phyloP scores from a whole-genome alignment of 2,888 invertebrate genomes.

The Neuroscelio doddi region DNA sequence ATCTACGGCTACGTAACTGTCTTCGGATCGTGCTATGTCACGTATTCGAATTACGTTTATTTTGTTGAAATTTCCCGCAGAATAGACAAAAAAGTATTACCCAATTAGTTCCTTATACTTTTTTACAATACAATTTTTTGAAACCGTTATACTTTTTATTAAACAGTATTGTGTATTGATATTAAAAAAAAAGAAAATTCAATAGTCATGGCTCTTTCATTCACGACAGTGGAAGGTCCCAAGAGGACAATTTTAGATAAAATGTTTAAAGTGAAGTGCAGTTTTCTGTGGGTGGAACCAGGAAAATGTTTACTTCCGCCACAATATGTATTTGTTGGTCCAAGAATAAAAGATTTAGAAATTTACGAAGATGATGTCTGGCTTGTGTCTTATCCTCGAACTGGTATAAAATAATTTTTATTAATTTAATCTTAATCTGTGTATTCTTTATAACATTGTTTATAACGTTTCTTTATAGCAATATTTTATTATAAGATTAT shows the following conservation, averaged over 20 bases:
- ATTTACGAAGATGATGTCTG: slow-evolving; percentile 86
- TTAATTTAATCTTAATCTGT: background rate
- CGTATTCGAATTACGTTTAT: background rate
- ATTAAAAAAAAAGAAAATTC: background rate
- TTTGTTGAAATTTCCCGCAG: background rate
- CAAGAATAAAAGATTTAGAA: slow-evolving; percentile 81
- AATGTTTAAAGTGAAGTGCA: slow-evolving; percentile 80
- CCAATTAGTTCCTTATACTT: no score
- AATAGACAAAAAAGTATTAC: background rate
- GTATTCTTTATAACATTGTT: slow-evolving; percentile 4
- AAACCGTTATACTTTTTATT: no score
- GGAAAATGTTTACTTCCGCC: slow-evolving; percentile 81
- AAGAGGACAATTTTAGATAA: slow-evolving; percentile 77
- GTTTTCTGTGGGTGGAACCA: slow-evolving; percentile 83
- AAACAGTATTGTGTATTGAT: slow-evolving; percentile 2
- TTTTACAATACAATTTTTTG: no score
- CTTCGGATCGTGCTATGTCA: background rate
- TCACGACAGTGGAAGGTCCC: slow-evolving; percentile 77
- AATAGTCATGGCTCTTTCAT: slow-evolving; percentile 60
- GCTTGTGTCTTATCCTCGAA: slow-evolving; percentile 91
- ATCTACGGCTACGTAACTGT: background rate
- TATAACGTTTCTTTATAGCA: background rate
- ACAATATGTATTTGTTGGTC: slow-evolving; percentile 79
- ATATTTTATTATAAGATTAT: no score
- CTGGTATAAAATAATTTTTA: slow-evolving; percentile 83